Conservation (phyloP, 1,140 invertebrate genomes). For the Dreissena rostriformis region DNA sequence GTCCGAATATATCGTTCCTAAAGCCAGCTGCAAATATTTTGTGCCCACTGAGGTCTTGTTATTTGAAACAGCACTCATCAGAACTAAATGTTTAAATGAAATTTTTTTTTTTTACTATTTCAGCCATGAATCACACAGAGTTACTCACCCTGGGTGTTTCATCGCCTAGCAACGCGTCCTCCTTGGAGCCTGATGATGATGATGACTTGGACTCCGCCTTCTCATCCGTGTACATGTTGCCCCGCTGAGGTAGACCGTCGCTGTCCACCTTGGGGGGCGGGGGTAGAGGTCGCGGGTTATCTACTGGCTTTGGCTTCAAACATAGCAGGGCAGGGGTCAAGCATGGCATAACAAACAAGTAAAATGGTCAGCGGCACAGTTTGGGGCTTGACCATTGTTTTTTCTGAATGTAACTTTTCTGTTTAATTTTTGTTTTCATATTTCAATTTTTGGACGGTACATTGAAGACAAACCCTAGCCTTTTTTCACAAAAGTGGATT, state of each 20-base stretch:
- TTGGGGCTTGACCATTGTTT: neutral
- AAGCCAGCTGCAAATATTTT: too few species aligned
- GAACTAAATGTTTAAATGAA: too few species aligned
- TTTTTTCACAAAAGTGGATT: too few species aligned
- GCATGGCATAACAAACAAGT: neutral
- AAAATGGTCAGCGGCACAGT: neutral
- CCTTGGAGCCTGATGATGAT: conserved; percentile 72
- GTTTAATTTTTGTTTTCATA: too few species aligned
- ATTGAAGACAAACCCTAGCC: too few species aligned
- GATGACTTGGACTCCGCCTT: conserved; percentile 65
- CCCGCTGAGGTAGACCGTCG: conserved; percentile 66
- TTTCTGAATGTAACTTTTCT: neutral
- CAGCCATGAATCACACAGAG: neutral
- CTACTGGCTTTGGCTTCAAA: conserved; percentile 66
- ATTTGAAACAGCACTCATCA: too few species aligned
- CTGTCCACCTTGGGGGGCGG: conserved; percentile 68
- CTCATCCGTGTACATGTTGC: conserved; percentile 26
- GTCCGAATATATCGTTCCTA: too few species aligned
- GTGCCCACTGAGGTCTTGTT: too few species aligned
- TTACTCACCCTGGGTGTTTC: conserved; percentile 74
- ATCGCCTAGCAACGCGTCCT: conserved; percentile 61
- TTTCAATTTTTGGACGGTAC: too few species aligned
- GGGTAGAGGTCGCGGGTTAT: conserved; percentile 71
- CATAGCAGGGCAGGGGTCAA: neutral
- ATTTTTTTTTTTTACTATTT: too few species aligned